Conservation (phyloP, 2,113 vertebrate genomes). For the Myrmecobius fasciatus region DNA sequence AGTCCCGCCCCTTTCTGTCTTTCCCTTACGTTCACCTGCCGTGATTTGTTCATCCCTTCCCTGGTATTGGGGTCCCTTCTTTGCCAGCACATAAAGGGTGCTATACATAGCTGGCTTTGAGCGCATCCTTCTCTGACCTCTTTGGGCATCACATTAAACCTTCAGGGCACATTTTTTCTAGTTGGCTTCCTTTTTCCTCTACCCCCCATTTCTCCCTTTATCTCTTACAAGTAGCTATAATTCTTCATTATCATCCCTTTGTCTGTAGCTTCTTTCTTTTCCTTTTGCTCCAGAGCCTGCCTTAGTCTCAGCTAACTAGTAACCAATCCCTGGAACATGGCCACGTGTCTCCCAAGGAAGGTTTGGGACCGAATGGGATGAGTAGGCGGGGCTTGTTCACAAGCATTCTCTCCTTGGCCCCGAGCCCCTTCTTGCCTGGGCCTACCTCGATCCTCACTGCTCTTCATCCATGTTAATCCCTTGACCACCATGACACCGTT, state of each 20-base stretch:
- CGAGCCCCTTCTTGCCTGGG: accelerated
- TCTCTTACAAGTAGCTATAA: background rate
- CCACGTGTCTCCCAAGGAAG: background rate
- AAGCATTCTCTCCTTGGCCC: background rate
- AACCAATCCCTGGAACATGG: background rate
- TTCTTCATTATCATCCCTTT: background rate
- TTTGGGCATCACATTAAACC: background rate
- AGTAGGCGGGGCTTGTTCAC: background rate
- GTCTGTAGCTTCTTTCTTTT: background rate
- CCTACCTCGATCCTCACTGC: background rate
- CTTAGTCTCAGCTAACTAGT: background rate
- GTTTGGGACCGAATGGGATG: background rate
- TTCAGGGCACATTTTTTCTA: background rate
- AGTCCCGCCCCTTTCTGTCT: background rate
- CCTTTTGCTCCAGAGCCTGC: background rate
- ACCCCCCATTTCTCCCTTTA: background rate
- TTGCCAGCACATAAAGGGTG: background rate
- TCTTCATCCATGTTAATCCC: background rate
- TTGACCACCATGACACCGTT: background rate
- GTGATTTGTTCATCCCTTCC: background rate
- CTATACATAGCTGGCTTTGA: background rate
- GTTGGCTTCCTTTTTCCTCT: background rate
- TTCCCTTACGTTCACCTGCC: background rate
- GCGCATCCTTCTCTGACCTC: background rate
- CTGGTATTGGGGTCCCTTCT: background rate